A percentile compares a stretch with the other conserved stretches of the same genome.
Conservation (phyloP, 2,797 vertebrate species). For the Megaceryle alcyon region DNA sequence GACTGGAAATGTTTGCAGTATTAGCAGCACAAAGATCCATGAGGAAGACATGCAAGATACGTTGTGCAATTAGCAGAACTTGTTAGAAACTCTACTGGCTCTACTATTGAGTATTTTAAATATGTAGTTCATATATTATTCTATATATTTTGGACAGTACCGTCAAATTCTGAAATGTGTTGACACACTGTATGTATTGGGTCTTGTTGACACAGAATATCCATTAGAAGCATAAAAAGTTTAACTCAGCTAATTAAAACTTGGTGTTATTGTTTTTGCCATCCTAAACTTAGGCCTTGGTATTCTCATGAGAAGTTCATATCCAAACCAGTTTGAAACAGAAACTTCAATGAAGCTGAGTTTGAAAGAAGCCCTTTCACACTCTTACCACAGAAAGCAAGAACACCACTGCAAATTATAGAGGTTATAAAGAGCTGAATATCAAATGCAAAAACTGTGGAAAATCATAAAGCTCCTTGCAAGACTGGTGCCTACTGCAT, state of each 20-base stretch:
- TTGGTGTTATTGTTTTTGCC: neutral
- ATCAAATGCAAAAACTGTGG: neutral
- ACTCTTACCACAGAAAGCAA: neutral
- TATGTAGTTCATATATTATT: neutral
- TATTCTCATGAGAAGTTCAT: neutral
- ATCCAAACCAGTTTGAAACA: neutral
- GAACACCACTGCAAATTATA: neutral
- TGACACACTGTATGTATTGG: neutral
- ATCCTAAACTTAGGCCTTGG: neutral
- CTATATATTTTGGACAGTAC: neutral
- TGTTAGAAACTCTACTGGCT: neutral
- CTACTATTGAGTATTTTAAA: neutral
- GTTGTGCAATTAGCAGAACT: neutral
- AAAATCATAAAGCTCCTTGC: neutral
- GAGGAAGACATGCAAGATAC: neutral
- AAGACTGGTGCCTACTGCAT: neutral
- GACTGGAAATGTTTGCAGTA: neutral
- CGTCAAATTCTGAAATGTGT: neutral
- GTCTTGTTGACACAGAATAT: neutral
- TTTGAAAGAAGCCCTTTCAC: neutral
- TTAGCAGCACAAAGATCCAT: neutral
- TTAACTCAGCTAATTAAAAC: conserved; percentile 4
- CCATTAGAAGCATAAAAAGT: neutral
- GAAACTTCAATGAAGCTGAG: neutral
- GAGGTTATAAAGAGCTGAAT: neutral